Evolutionary conservation across 1,140 invertebrate genomes (phyloP).

Genomic region (Neuroterus valhalla): DNA sequence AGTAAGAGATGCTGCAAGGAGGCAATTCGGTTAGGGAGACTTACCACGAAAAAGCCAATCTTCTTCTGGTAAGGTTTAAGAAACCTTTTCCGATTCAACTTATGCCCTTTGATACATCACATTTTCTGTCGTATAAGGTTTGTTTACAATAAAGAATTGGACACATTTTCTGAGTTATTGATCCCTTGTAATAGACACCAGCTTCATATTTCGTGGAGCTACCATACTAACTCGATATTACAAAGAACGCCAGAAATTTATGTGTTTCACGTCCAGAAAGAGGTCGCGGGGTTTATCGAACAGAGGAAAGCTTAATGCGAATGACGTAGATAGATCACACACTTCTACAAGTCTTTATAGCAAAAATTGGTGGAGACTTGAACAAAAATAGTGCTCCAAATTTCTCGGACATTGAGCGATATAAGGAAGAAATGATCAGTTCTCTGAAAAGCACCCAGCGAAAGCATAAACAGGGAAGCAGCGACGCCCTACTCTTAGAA

Average conservation of each 20-base stretch:
- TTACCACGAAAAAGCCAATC: too few relatives aligned
- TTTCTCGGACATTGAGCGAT: not conserved
- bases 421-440: not conserved
- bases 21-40: too few relatives aligned
- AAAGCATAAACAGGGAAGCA: too few relatives aligned
- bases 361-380: not conserved
- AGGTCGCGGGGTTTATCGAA: constrained; percentile 47
- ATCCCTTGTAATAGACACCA: not conserved
- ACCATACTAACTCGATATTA: constrained; percentile 25
- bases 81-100: too few relatives aligned
- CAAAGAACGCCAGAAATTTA: constrained; percentile 31
- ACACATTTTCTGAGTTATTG: not conserved
- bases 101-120: too few relatives aligned
- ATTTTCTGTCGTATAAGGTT: not conserved
- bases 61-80: too few relatives aligned
- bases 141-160: not conserved
- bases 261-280: constrained; percentile 32
- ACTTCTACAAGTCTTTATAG: constrained; percentile 42
- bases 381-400: not conserved
- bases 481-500: too few relatives aligned
- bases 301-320: constrained; percentile 48
- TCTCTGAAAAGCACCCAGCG: too few relatives aligned
- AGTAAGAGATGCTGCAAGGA: too few relatives aligned
- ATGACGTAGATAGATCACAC: constrained; percentile 56
- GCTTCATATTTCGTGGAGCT: constrained; percentile 18